Evolutionary conservation across 1,140 invertebrate genomes (phyloP), one percentile per base, ranked within the genome.

Genomic region (Cepaea nemoralis): DNA sequence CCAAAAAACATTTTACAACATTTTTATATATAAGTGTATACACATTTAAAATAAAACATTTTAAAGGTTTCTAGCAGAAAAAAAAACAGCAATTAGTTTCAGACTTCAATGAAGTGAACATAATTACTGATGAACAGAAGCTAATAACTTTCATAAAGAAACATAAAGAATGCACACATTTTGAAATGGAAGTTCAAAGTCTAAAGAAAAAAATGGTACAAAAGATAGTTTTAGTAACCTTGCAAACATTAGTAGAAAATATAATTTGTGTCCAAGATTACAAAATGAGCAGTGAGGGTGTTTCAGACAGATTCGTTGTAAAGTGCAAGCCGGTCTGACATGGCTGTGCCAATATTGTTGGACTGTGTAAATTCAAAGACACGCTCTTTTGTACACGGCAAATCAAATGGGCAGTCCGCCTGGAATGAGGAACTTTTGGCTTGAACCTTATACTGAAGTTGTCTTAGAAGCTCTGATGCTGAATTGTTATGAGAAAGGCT

Each of bases 371-470:
- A 35, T 3, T 75, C 73, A 75, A 75, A 75, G 42, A 75, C 48
- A 75, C n/a, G 73, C 1, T 75, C 73, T 75, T 75, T 75, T 1
- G 27, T 55, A 50, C 40, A 50, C 31, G 73, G 73, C 22, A 75
- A 75, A 12, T 75, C 73, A 50, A 75, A 75, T 48, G 73, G n/a
- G 50, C 40, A 40, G 42, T 75, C 73, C 1, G 24, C 2, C 0
- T 42, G 40, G 33, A 50, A 75, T 75, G 73, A 33, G n/a, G 73
- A 75, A 39, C 55, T 24, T 81, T 89, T 89, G 77, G 83, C 88
- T 77, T 90, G 89, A 27, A 91, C 90, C 85, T 91, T 91, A 81
- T 90, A 88, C 82, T 91, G 91, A 14, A 91, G 85, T 79, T 91
- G 90, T 69, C 88, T 84, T n/a, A 91, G 85, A 42, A 91, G 85